These are phyloP conservation scores for Macrotrachela quadricornifera DNA, from an alignment of 1,140 invertebrate species.

Conservation along the genomic window DNA sequence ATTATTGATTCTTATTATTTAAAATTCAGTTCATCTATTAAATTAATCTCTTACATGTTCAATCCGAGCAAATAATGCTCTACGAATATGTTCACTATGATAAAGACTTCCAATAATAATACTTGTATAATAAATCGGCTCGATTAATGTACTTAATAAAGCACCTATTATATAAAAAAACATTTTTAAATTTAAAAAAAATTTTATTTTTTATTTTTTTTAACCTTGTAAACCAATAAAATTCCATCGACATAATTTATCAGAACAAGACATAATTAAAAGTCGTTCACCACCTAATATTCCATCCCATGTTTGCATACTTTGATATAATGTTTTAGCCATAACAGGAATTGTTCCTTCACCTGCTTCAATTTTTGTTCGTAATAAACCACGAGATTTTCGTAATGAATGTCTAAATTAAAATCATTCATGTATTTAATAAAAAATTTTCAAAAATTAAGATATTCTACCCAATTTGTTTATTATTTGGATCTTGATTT, in stretches of 20 bases:
- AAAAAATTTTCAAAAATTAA: neutral
- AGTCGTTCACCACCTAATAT: slow-evolving; percentile 29
- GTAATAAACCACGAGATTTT: slow-evolving; percentile 57
- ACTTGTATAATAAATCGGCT: slow-evolving; percentile 21
- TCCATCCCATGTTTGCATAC: slow-evolving; percentile 32
- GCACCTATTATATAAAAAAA: slow-evolving; percentile 13
- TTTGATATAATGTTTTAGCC: slow-evolving; percentile 2
- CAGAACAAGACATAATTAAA: slow-evolving; percentile 28
- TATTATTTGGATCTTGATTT: too few species aligned
- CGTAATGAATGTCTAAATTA: slow-evolving; percentile 56
- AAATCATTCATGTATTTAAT: neutral
- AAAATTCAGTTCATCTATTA: neutral
- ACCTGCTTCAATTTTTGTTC: slow-evolving; percentile 81
- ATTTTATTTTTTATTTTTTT: neutral
- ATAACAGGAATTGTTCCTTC: slow-evolving; percentile 80
- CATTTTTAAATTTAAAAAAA: slow-evolving; percentile 2
- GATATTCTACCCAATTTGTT: too few species aligned
- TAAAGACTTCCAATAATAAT: slow-evolving; percentile 19
- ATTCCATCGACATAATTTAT: slow-evolving; percentile 30
- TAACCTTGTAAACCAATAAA: slow-evolving; percentile 25
- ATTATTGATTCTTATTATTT: too few species aligned
- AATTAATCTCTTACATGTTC: slow-evolving; percentile 29
- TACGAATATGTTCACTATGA: slow-evolving; percentile 27
- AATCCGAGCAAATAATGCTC: slow-evolving; percentile 59
- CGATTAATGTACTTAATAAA: slow-evolving; percentile 22